Evolutionary conservation across 2,888 invertebrate genomes (phyloP).

Genomic region (Drosophila formosana): DNA sequence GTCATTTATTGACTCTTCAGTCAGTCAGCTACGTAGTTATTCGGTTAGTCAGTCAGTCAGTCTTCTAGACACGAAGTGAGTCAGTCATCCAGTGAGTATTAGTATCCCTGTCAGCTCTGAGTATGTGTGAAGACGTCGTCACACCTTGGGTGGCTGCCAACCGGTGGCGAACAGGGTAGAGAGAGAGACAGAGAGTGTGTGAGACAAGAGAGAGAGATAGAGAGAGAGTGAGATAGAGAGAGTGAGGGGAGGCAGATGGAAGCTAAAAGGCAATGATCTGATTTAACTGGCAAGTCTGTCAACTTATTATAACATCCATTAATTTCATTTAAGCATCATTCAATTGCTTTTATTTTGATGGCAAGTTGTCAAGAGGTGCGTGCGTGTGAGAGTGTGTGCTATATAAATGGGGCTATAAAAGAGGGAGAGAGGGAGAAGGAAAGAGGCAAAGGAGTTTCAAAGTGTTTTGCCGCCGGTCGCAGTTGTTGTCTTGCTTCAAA

Average conservation of each 20-base stretch:
- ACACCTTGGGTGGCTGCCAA: slow-evolving; percentile 17
- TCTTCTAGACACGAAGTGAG: slow-evolving; percentile 12
- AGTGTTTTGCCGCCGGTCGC: slow-evolving; percentile 17
- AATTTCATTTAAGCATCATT: slow-evolving; percentile 82
- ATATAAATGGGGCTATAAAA: not conserved
- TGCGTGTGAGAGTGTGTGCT: not conserved
- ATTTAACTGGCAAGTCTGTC: slow-evolving; percentile 64
- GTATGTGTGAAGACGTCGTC: slow-evolving; percentile 13
- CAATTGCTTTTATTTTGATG: slow-evolving; percentile 81
- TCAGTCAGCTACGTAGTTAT: slow-evolving; percentile 1
- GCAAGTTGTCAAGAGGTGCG: slow-evolving; percentile 72
- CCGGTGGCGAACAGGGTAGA: not conserved
- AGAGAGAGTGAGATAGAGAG: not conserved
- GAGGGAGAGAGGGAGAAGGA: not conserved
- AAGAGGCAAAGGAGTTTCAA: slow-evolving; percentile 12
- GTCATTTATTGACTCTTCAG: slow-evolving; percentile 11
- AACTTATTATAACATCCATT: slow-evolving; percentile 82
- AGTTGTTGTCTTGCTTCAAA: slow-evolving; percentile 1
- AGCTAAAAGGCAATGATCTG: too few relatives aligned
- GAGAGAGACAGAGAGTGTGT: too few relatives aligned
- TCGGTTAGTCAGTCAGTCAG: too few relatives aligned
- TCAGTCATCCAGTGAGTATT: slow-evolving; percentile 33
- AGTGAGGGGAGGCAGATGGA: too few relatives aligned
- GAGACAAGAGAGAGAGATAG: too few relatives aligned
- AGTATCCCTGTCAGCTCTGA: slow-evolving; percentile 30